These are phyloP conservation scores for Hippasteria phrygiana DNA, from an alignment of 53 echinoderm and acorn worm genomes.

Conservation along the genomic window DNA sequence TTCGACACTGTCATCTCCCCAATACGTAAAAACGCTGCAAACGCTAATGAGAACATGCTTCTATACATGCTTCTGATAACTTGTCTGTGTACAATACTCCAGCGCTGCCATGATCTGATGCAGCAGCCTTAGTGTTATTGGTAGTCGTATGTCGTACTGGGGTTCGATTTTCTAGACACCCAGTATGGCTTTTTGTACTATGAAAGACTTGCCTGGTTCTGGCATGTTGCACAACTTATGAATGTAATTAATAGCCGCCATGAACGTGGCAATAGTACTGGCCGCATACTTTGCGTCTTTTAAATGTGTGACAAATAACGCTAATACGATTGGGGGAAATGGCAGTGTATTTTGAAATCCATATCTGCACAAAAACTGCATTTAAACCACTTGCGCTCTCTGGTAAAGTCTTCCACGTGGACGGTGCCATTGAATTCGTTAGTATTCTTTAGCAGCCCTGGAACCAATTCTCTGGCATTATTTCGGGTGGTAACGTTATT, in stretches of 20 bases:
- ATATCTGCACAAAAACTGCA: not conserved
- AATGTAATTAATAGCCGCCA: not conserved
- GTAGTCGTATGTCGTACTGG: constrained; percentile 1
- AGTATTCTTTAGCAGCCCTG: not conserved
- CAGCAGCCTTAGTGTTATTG: not conserved
- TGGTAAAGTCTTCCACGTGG: not conserved
- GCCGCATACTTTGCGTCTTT: not conserved
- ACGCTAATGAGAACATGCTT: constrained; percentile 25
- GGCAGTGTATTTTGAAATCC: not conserved
- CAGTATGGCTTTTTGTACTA: constrained; percentile 1
- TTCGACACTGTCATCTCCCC: constrained; percentile 21
- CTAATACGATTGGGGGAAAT: not conserved
- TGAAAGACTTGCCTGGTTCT: not conserved
- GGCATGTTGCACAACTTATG: constrained; percentile 15
- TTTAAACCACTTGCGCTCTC: not conserved
- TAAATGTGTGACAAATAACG: constrained; percentile 4
- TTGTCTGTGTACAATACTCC: not conserved
- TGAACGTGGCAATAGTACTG: not conserved
- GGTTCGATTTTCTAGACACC: constrained; percentile 4
- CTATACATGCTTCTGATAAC: constrained; percentile 22
- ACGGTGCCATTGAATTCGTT: not conserved
- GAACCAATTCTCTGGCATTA: constrained; percentile 1
- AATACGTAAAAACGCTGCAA: constrained; percentile 23
- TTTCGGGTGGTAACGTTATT: not conserved
- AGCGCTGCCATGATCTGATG: not conserved